Evolutionary conservation across 2,888 invertebrate genomes (phyloP).

Genomic region (Lissonota sp.): DNA sequence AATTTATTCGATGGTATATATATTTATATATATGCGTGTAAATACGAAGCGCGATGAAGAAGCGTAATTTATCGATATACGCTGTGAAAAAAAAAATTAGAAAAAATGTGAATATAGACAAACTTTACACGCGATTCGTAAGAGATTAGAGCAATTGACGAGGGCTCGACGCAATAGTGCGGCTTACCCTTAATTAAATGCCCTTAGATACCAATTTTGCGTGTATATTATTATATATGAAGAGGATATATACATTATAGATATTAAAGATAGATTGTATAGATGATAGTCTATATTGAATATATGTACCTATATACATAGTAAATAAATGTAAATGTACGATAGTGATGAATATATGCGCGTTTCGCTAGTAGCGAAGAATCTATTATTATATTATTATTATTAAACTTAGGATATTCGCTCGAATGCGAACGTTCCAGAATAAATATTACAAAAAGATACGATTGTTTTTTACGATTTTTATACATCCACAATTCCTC

Average conservation of each 20-base stretch:
- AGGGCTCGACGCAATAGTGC: constrained; percentile 19
- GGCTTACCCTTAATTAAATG: constrained; percentile 25
- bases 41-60: constrained; percentile 25
- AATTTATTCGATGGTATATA: constrained; percentile 70
- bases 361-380: constrained; percentile 70
- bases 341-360: constrained; percentile 68
- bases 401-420: constrained; percentile 74
- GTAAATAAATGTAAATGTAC: constrained; percentile 66
- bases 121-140: constrained; percentile 61
- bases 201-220: constrained; percentile 76
- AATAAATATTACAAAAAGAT: constrained; percentile 75
- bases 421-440: constrained; percentile 74
- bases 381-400: constrained; percentile 67
- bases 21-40: constrained; percentile 3
- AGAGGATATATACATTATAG: constrained; percentile 68
- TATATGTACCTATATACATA: constrained; percentile 68
- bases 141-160: constrained; percentile 44
- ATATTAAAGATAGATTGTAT: constrained; percentile 74
- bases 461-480: too few species aligned
- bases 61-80: too few species aligned
- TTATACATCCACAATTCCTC: too few species aligned
- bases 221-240: constrained; percentile 78
- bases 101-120: constrained; percentile 75
- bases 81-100: constrained; percentile 2
- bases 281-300: constrained; percentile 69